Evolutionary conservation across 1,140 invertebrate species (phyloP), one percentile per base, ranked within the genome.

Genomic region (Portunus trituberculatus): DNA sequence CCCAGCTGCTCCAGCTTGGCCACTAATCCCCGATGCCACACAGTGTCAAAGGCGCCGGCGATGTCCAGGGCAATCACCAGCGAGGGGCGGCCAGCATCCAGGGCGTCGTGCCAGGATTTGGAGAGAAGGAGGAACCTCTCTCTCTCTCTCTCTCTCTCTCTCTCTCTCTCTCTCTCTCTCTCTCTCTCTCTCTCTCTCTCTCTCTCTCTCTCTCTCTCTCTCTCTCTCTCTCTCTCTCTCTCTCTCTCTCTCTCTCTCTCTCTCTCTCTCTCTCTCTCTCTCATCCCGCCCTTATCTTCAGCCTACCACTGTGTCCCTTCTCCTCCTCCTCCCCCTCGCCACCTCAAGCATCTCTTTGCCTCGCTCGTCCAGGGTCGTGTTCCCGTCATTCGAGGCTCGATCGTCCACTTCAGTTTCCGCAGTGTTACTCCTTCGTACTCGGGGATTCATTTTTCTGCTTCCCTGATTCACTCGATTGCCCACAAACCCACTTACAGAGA

Each of bases 161-260:
- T n/a, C n/a, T n/a, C n/a, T 76, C 59, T 25, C 59, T 25, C 59
- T 76, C 59, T 76, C 59, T 76, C 59, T 76, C 59, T 76, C 20
- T 76, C 20, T 76, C 59, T 25, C 20, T 76, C 59, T 76, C 59
- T 76, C 59, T 76, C 59, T 76, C 59, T 76, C 59, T n/a, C 67
- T 76, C 67, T 76, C 67, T 76, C 67, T 76, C 67, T 76, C 67
- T 76, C 67, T 76, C 67, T 76, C 67, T 76, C 67, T 76, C 67
- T 76, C 67, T 76, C 67, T 76, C 67, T 76, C 67, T 76, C 67
- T 76, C 67, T 76, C 67, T 76, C 67, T 76, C 67, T 76, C 67
- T 76, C 67, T 76, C 67, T 76, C 67, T 76, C 67, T 76, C 67
- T 76, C 67, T 76, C 67, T 76, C 67, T 76, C 67, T 76, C 67